Percentiles rank a stretch among this genome's conserved stretches.
These are phyloP conservation scores for Petrophora chlorosata DNA, from an alignment of 2,888 invertebrate species.

Conservation along the genomic window DNA sequence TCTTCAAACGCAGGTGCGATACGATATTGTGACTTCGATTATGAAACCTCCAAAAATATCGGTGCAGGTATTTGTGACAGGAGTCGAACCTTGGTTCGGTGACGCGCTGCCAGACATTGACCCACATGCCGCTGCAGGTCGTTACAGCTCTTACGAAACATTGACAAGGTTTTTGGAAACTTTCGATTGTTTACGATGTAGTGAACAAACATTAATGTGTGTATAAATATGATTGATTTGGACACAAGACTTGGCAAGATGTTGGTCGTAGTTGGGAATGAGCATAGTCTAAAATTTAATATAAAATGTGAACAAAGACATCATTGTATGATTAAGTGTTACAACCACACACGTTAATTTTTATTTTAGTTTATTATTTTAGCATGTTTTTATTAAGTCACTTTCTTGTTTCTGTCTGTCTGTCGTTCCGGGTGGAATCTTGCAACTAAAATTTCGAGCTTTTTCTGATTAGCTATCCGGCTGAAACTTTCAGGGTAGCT, in stretches of 20 bases:
- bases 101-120: constrained; percentile 50
- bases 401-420: too few species aligned
- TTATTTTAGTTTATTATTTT: too few species aligned
- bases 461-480: too few species aligned
- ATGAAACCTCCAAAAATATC: constrained; percentile 24
- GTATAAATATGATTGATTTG: constrained; percentile 20
- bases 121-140: constrained; percentile 42
- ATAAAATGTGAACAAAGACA: too few species aligned
- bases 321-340: too few species aligned
- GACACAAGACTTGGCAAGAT: constrained; percentile 7
- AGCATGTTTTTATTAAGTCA: too few species aligned
- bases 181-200: constrained; percentile 11
- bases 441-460: too few species aligned
- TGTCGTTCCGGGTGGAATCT: too few species aligned
- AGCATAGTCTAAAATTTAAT: background rate
- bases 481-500: too few species aligned
- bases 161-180: constrained; percentile 21
- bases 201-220: constrained; percentile 12
- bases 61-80: constrained; percentile 14
- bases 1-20: background rate
- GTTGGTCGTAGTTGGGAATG: constrained; percentile 1
- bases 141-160: constrained; percentile 31
- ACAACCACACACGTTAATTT: too few species aligned
- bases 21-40: constrained; percentile 17
- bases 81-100: constrained; percentile 46